Evolutionary conservation across 2,113 vertebrate genomes (phyloP), one percentile per base, ranked within the genome.

Genomic region (Lepidothrix coronata): DNA sequence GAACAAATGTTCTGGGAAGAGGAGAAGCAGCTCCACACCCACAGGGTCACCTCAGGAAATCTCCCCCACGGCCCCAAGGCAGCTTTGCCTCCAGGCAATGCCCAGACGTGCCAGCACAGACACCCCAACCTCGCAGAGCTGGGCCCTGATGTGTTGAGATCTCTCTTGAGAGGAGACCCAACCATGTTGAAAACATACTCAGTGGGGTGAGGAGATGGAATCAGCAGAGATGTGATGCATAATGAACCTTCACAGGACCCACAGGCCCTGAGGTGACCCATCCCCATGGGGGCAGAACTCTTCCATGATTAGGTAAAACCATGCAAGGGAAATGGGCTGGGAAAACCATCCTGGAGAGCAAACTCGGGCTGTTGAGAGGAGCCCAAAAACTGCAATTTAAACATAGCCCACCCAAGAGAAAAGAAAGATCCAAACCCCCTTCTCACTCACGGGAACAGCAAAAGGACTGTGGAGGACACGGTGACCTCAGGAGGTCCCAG

Each of bases 361-460:
- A 74, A 55, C 18, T 18, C 2, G 3, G 44, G 35, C 30, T 67
- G 5, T 22, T 17, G 72, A 59, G 49, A 57, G 16, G 20, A 51
- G 20, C 21, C 44, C 62, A 17, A 30, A 57, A 13, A n/a, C 15
- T 48, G 71, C 44, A 85, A 35, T 25, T 57, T 21, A 49, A 58
- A 43, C 16, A 43, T 17, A 76, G 30, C 8, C 52, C 1, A 0
- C 3, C 24, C 0, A 1, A 27, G n/a, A 67, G 52, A 67, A 66
- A 49, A 66, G 43, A 15, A 51, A 43, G 41, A 35, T 6, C 43
- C 19, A 43, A 35, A 17, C 8, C 61, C 55, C 33, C 13, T 54
- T 3, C 5, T 33, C 20, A 5, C 19, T 25, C 22, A 2, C 0
- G 2, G 55, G 43, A 49, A 5, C 8, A 35, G 30, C 2, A 2